phyloP scores from a whole-genome alignment of 2,888 invertebrate genomes.

The Globia sparganii region DNA sequence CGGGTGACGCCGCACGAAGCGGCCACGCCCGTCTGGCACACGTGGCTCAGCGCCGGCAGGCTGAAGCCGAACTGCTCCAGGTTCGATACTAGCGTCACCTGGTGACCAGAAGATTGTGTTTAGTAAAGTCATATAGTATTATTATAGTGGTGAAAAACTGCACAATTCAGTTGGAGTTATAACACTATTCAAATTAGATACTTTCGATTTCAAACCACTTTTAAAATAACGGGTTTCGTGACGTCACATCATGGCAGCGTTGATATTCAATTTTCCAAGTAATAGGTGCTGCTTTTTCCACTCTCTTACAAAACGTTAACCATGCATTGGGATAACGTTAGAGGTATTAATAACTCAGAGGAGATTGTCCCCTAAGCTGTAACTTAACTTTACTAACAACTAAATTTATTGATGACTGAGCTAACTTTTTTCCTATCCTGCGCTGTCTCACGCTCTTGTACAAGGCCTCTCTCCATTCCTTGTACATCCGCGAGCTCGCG shows the following conservation, averaged over 20 bases:
- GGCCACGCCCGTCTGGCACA: constrained; percentile 96
- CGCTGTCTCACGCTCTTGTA: background rate
- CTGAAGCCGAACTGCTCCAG: constrained; percentile 96
- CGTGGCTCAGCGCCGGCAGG: constrained; percentile 94
- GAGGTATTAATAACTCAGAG: background rate
- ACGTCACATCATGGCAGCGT: background rate
- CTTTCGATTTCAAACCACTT: background rate
- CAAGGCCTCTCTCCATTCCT: background rate
- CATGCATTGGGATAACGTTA: background rate
- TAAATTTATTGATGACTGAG: background rate
- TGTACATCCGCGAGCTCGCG: background rate
- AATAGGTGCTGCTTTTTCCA: background rate
- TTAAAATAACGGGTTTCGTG: background rate
- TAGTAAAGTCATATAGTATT: background rate
- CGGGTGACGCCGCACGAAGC: constrained; percentile 96
- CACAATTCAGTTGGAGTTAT: background rate
- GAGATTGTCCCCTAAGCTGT: background rate
- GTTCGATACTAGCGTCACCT: constrained; percentile 97
- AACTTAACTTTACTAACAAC: background rate
- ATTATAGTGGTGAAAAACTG: too few species aligned
- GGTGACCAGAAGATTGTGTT: background rate
- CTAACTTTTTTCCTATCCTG: background rate
- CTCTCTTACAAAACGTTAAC: too few species aligned
- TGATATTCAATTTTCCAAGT: background rate
- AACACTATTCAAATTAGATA: background rate